Percentiles rank a stretch among this genome's conserved stretches.
Evolutionary conservation across 2,888 invertebrate species (phyloP).

Genomic region (Linyphia triangularis): DNA sequence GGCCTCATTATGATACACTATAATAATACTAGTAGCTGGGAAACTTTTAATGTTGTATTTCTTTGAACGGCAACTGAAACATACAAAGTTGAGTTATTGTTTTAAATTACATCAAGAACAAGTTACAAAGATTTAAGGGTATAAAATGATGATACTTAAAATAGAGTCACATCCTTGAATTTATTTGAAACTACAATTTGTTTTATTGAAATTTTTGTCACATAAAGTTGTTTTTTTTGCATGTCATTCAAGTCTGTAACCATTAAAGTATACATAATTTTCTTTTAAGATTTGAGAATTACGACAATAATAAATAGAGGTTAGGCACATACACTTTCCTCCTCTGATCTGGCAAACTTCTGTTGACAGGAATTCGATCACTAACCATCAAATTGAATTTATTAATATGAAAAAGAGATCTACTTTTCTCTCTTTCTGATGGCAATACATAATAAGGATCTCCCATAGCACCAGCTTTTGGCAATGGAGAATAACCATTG

Average conservation of each 20-base stretch:
- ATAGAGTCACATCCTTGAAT: too few species aligned
- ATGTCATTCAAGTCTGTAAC: too few species aligned
- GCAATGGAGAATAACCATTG: conserved; percentile 88
- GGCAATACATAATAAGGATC: conserved; percentile 88
- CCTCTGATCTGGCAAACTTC: conserved; percentile 90
- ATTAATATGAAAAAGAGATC: conserved; percentile 89
- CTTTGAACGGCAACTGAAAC: conserved; percentile 84
- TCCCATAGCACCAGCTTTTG: conserved; percentile 88
- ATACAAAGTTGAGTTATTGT: neutral
- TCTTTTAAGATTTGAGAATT: too few species aligned
- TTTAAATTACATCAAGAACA: too few species aligned
- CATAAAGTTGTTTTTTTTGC: too few species aligned
- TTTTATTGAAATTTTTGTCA: too few species aligned
- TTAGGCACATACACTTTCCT: conserved; percentile 85
- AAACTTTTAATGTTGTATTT: conserved; percentile 79
- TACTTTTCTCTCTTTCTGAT: conserved; percentile 87
- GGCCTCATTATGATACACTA: conserved; percentile 99
- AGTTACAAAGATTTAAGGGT: too few species aligned
- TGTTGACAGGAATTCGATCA: conserved; percentile 91
- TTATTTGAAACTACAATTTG: too few species aligned
- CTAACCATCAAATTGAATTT: conserved; percentile 93
- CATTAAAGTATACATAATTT: too few species aligned
- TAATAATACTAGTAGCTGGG: conserved; percentile 93
- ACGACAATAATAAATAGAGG: neutral
- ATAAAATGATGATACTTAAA: too few species aligned